phyloP scores from a whole-genome alignment of 2,113 vertebrate genomes.

The Paedocypris sp. region DNA sequence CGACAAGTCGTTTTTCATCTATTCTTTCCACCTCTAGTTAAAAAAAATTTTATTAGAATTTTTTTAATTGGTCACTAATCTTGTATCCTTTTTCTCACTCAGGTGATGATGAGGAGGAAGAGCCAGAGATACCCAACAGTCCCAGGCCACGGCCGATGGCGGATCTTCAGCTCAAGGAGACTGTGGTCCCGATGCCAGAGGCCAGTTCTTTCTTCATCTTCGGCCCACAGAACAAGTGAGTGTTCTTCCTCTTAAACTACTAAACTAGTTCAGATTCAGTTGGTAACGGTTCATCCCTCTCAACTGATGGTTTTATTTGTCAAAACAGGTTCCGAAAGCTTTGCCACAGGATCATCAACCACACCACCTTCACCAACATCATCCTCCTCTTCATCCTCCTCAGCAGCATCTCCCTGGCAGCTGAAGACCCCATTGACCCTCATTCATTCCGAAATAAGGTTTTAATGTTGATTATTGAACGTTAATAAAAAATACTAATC shows the following conservation, averaged over 20 bases:
- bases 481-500: background rate
- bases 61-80: background rate
- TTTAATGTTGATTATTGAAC: background rate
- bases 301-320: background rate
- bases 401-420: slow-evolving; percentile 91
- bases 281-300: too few species aligned
- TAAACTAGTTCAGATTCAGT: too few species aligned
- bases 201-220: slow-evolving; percentile 96
- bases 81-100: background rate
- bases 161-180: slow-evolving; percentile 92
- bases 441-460: slow-evolving; percentile 88
- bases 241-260: background rate
- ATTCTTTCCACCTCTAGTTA: too few species aligned
- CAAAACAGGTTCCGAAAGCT: slow-evolving; percentile 78
- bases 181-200: slow-evolving; percentile 88
- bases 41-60: too few species aligned
- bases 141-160: slow-evolving; percentile 88
- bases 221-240: slow-evolving; percentile 91
- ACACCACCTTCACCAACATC: slow-evolving; percentile 95
- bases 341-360: slow-evolving; percentile 87
- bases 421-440: slow-evolving; percentile 88
- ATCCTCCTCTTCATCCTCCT: slow-evolving; percentile 97
- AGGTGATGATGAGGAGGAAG: slow-evolving; percentile 94
- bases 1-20: too few species aligned
- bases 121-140: slow-evolving; percentile 86